phyloP scores from a whole-genome alignment of 1,140 invertebrate genomes.

The Pseudomyrmex flavicornis region DNA sequence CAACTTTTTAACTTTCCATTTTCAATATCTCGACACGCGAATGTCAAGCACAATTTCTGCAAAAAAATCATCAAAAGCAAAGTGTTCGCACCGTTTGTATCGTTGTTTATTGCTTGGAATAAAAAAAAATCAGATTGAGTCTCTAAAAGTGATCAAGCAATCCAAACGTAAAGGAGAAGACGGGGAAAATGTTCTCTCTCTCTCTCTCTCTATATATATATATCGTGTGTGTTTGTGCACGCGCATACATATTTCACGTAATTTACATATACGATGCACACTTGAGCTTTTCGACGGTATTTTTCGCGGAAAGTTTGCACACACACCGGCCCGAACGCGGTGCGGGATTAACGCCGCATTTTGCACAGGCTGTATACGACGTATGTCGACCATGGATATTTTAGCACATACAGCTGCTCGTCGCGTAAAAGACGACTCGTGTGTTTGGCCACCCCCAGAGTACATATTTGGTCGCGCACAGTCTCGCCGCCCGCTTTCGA shows the following conservation, averaged over 20 bases:
- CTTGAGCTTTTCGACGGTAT: not conserved
- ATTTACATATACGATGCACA: not conserved
- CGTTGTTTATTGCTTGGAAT: no score
- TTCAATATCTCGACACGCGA: conserved; percentile 16
- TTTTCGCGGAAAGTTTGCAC: conserved; percentile 18
- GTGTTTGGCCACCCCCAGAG: conserved; percentile 60
- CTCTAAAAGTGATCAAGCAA: not conserved
- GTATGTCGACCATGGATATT: conserved; percentile 39
- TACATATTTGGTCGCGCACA: conserved; percentile 51
- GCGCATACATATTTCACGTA: not conserved
- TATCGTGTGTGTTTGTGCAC: not conserved
- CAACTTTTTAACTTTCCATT: conserved; percentile 34
- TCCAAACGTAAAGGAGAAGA: not conserved
- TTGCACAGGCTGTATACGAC: conserved; percentile 32
- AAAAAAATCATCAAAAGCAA: not conserved
- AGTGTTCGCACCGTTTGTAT: not conserved
- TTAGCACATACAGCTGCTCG: conserved; percentile 15
- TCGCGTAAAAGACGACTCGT: conserved; percentile 51
- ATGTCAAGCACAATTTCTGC: conserved; percentile 17
- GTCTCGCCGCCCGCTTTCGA: conserved; percentile 53
- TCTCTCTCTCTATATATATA: not conserved
- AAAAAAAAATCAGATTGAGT: not conserved
- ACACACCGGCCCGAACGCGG: not conserved
- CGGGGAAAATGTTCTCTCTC: not conserved
- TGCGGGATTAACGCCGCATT: conserved; percentile 48